Conservation (phyloP, 1,140 invertebrate genomes). For the Callitettix versicolor region DNA sequence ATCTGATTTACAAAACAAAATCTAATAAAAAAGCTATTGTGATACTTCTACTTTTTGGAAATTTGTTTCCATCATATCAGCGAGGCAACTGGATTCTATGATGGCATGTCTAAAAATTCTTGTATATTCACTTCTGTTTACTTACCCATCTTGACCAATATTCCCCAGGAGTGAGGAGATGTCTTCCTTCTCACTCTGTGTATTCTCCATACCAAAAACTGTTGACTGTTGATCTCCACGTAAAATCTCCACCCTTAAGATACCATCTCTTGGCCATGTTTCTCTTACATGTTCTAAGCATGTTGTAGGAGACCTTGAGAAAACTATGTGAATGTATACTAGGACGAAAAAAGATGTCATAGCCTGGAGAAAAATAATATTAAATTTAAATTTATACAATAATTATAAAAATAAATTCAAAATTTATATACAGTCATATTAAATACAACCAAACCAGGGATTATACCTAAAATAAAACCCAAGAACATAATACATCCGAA, state of each 20-base stretch:
- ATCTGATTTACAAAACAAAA: too few species aligned
- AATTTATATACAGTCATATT: not conserved
- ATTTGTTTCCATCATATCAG: too few species aligned
- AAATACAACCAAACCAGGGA: too few species aligned
- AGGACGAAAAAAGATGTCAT: slow-evolving; percentile 81
- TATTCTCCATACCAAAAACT: slow-evolving; percentile 66
- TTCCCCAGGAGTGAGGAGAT: not conserved
- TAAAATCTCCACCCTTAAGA: slow-evolving; percentile 88
- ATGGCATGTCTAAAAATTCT: too few species aligned
- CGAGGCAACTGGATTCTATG: too few species aligned
- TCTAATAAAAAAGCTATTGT: too few species aligned
- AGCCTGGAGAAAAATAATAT: slow-evolving; percentile 45
- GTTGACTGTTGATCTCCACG: slow-evolving; percentile 48
- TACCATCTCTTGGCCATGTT: slow-evolving; percentile 90
- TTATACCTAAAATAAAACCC: not conserved
- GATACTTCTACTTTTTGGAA: too few species aligned
- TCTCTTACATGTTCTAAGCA: slow-evolving; percentile 84
- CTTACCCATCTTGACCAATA: slow-evolving; percentile 8
- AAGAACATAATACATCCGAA: too few species aligned
- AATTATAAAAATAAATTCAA: not conserved
- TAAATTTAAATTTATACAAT: not conserved
- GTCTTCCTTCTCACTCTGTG: slow-evolving; percentile 44
- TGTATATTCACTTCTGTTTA: too few species aligned
- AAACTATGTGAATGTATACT: slow-evolving; percentile 89
- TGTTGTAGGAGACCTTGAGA: slow-evolving; percentile 84